Conservation (phyloP, 2,888 invertebrate species). For the Timema podura region DNA sequence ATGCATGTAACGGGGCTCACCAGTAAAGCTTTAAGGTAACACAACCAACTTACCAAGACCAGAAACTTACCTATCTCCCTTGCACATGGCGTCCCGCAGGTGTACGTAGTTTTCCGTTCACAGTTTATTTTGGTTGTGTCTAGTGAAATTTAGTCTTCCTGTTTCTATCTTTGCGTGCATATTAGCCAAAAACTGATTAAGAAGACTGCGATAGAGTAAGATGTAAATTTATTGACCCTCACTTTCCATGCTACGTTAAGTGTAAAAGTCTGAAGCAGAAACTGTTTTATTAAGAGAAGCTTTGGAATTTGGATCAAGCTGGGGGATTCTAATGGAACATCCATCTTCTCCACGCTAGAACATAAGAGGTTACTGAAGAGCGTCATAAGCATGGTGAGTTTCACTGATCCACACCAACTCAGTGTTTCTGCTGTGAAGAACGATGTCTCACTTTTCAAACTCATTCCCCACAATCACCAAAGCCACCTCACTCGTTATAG, state of each 20-base stretch:
- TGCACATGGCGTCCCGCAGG: constrained; percentile 30
- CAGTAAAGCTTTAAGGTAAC: constrained; percentile 37
- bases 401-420: neutral
- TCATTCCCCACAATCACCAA: constrained; percentile 4
- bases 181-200: constrained; percentile 38
- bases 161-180: constrained; percentile 33
- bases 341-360: constrained; percentile 36
- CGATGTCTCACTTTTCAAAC: constrained; percentile 34
- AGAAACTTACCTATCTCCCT: constrained; percentile 18
- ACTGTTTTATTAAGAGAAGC: constrained; percentile 21
- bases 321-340: constrained; percentile 27
- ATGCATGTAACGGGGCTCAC: constrained; percentile 43
- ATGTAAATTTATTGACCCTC: constrained; percentile 22
- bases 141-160: constrained; percentile 32
- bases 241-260: constrained; percentile 32
- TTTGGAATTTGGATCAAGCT: constrained; percentile 24
- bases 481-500: constrained; percentile 26
- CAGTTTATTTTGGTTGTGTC: constrained; percentile 28
- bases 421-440: constrained; percentile 33
- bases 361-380: too few species aligned
- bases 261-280: constrained; percentile 33
- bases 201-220: constrained; percentile 30
- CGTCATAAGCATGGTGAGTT: constrained; percentile 31
- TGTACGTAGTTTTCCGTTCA: constrained; percentile 34
- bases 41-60: constrained; percentile 32